Base-by-base conservation (phyloP, 2,113 vertebrate species). In the Poeciliopsis prolifica region DNA sequence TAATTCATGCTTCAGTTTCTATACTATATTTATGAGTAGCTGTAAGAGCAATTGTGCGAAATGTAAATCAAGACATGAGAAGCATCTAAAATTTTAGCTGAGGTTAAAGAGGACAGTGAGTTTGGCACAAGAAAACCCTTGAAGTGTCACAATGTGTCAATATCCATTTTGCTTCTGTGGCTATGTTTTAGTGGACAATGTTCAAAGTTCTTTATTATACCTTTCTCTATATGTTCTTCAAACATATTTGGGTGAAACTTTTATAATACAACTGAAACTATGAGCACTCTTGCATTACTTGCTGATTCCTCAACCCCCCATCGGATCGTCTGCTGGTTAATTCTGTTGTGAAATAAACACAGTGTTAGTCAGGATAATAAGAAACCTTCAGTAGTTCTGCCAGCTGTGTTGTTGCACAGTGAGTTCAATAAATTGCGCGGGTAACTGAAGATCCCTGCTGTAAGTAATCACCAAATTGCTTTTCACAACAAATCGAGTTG, bases 391-490 rank as follows among this genome's bases (percentile, higher is more conserved):
- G 22, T 58, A 22, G 1, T 51, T 51, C 48, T 51, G 5, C 17
- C 48, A 22, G 48, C 19, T 54, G 48, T 54, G 48, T 54, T 19
- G 7, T 22, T 7, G 1, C 48, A 54, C 17, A 24, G 17, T 54
- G 17, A 54, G 1, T 22, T 54, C 17, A 54, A 3, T 24, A 54
- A 6, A 54, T 54, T 22, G 22, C 5, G 10, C 1, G 14, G 14
- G 12, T 13, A 42, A 13, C 40, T 42, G 13, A 42, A 42, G 40
- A 42, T 12, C 40, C 13, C 40, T 4, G 40, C 40, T 42, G 40
- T 42, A 84, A 90, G 89, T 54, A 85, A 64, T 91, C 91, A 90
- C 28, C 89, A 86, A 65, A 15, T 15, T 42, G 70, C 15, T 40
- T 75, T 79, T 73, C 48, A 29, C 77, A 68, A 78, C 65, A 74